Percentiles rank a stretch among this genome's conserved stretches.
Evolutionary conservation across 2,888 invertebrate genomes (phyloP).

Genomic region (Lissocephala sabroskyi): DNA sequence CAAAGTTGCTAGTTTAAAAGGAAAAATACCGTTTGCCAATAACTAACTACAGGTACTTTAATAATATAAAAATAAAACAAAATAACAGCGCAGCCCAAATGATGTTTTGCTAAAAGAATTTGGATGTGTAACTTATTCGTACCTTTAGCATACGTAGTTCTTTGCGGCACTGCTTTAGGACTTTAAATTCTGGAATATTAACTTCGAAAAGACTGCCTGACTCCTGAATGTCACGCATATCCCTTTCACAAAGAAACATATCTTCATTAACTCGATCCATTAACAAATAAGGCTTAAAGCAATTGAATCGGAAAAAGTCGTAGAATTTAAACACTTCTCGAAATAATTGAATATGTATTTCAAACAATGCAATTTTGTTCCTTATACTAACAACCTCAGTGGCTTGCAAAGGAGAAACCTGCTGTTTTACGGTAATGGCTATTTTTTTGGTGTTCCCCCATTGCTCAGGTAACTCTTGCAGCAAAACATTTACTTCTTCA

Average conservation of each 20-base stretch:
- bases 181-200: conserved; percentile 93
- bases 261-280: conserved; percentile 85
- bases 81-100: not conserved
- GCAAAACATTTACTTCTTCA: conserved; percentile 92
- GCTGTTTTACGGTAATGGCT: conserved; percentile 91
- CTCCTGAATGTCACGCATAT: conserved; percentile 89
- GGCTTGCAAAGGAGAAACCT: conserved; percentile 95
- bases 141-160: conserved; percentile 91
- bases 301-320: conserved; percentile 83
- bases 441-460: conserved; percentile 97
- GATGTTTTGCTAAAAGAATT: not conserved
- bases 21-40: too few species aligned
- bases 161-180: conserved; percentile 91
- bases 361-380: conserved; percentile 89
- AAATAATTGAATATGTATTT: conserved; percentile 86
- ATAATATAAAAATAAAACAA: not conserved
- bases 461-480: conserved; percentile 94
- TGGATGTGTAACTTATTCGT: conserved; percentile 21
- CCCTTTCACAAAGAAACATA: conserved; percentile 84
- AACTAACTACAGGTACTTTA: too few species aligned
- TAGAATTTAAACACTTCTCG: conserved; percentile 90
- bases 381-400: conserved; percentile 93
- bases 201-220: conserved; percentile 96
- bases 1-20: conserved; percentile 82
- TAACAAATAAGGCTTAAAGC: conserved; percentile 81